Base-by-base conservation (phyloP, 2,113 vertebrate species). In the Lophochroa leadbeateri region DNA sequence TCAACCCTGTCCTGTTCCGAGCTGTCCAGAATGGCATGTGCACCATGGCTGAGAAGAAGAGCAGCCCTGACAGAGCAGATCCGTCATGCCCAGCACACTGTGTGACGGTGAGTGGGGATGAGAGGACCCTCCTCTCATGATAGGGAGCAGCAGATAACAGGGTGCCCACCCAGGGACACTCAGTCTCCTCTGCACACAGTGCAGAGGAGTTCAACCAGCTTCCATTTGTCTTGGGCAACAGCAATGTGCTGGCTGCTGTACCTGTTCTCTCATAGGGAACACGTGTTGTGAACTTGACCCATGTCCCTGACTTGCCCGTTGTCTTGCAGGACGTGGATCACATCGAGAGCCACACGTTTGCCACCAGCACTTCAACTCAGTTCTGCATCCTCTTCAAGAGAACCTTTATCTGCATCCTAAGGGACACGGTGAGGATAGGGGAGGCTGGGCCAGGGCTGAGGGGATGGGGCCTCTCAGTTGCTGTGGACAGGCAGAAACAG, bases 311-410 rank as follows among this genome's bases (percentile, higher is more conserved):
- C 84, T 58, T 28, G 31, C 50, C 49, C 2, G 1, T 53, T 68
- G 15, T 16, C 63, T 27, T 53, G 90, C 96, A 98, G 97, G 98
- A 99, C 10, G 97, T 98, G 85, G 99, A 99, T 57, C 98, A 99
- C 68, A 99, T 99, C 2, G 99, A 99, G 97, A 99, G 99, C 95
- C 99, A 98, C 93, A 99, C 98, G 0, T 99, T 99, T 87, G 99
- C 99, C 86, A 99, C 99, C 90, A 99, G 98, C 97, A 98, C 99
- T 68, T 97, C 99, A 61, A 99, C 99, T 27, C 99, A 99, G 97
- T 99, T 99, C 98, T 98, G 99, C 97, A 99, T 99, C 96, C 99
- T 99, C 96, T 99, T 99, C 98, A 99, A 99, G 97, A 98, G 99
- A 95, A 99, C 99, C 63, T 99, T 99, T 68, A 65, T 99, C 79